A percentile compares a stretch with the other conserved stretches of the same genome.
Conservation (phyloP, 2,888 invertebrate genomes). For the Phragmatobia fuliginosa region DNA sequence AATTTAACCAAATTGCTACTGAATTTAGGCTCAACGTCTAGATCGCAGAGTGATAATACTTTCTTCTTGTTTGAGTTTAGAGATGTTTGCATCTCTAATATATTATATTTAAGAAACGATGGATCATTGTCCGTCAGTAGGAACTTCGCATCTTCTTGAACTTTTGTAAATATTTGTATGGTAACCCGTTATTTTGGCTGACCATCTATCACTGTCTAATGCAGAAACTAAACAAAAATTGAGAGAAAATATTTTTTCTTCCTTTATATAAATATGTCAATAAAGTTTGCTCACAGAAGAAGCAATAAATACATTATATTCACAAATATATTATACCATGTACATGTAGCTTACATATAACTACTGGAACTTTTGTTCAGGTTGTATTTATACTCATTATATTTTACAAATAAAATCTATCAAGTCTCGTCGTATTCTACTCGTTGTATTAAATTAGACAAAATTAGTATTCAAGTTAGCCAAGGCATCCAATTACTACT, state of each 20-base stretch:
- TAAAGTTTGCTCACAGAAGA: constrained; percentile 37
- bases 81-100: background rate
- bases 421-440: background rate
- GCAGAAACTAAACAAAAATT: constrained; percentile 63
- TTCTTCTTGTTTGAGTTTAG: background rate
- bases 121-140: constrained; percentile 53
- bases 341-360: background rate
- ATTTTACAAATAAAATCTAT: background rate
- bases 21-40: background rate
- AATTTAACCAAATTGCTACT: background rate
- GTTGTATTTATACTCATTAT: background rate
- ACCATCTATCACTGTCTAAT: constrained; percentile 71
- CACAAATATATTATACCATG: constrained; percentile 13
- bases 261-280: constrained; percentile 55
- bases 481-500: no score
- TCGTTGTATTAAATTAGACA: no score
- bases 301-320: constrained; percentile 22
- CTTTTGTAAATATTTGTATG: constrained; percentile 69
- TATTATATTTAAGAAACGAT: constrained; percentile 53
- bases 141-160: constrained; percentile 47
- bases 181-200: constrained; percentile 66
- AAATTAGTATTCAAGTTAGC: no score
- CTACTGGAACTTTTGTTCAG: background rate
- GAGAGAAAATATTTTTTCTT: constrained; percentile 51
- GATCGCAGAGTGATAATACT: background rate